These are phyloP conservation scores for Dryobotodes eremita DNA, from an alignment of 2,888 invertebrate genomes.

Conservation along the genomic window DNA sequence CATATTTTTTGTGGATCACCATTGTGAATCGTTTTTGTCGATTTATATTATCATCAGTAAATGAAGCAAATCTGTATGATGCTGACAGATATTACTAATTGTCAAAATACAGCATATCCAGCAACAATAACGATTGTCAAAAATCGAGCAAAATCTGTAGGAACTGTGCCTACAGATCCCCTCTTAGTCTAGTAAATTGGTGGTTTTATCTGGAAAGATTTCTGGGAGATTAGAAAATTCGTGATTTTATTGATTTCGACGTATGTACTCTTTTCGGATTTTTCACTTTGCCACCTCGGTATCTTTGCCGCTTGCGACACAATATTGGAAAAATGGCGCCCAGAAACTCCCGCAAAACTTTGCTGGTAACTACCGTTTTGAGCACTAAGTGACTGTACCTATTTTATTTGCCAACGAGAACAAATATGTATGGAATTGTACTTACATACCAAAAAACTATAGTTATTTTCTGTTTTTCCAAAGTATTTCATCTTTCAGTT, in stretches of 20 bases:
- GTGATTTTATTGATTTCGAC: background rate
- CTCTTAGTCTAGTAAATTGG: background rate
- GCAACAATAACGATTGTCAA: background rate
- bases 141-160: background rate
- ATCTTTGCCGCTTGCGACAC: background rate
- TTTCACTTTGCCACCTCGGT: too few relatives aligned
- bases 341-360: background rate
- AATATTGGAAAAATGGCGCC: background rate
- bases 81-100: background rate
- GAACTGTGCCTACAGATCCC: too few relatives aligned
- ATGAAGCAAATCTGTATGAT: background rate
- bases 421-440: background rate
- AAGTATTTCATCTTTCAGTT: slow-evolving; percentile 72
- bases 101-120: background rate
- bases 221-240: background rate
- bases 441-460: background rate
- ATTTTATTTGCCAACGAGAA: background rate
- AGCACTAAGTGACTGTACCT: background rate
- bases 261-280: background rate
- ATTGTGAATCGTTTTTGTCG: background rate
- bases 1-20: background rate
- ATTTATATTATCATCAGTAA: background rate
- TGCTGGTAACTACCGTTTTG: background rate
- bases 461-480: background rate
- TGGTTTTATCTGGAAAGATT: background rate